These are phyloP conservation scores for Drosophila watanabei DNA, from an alignment of 1,140 invertebrate species.

Conservation along the genomic window DNA sequence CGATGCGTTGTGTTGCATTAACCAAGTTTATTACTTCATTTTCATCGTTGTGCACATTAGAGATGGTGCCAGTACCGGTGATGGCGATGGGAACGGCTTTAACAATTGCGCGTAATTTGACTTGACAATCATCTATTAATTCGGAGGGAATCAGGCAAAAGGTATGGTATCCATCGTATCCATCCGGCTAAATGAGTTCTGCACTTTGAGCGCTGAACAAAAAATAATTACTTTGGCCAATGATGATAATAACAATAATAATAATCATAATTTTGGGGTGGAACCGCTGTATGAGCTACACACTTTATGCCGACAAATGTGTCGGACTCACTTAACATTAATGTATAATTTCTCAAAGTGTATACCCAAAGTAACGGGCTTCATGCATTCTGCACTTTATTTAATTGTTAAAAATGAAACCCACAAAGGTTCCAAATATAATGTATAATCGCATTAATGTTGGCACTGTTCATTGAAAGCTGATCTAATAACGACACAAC, in stretches of 20 bases:
- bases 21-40: conserved; percentile 76
- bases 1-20: conserved; percentile 71
- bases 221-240: neutral
- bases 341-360: neutral
- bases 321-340: neutral
- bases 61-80: conserved; percentile 50
- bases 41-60: conserved; percentile 64
- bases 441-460: conserved; percentile 39
- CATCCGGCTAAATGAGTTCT: conserved; percentile 21
- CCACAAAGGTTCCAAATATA: neutral
- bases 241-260: neutral
- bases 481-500: conserved; percentile 72
- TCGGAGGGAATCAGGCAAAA: conserved; percentile 41
- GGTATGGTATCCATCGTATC: conserved; percentile 1
- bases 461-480: conserved; percentile 56
- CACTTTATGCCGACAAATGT: neutral
- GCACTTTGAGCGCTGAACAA: conserved; percentile 4
- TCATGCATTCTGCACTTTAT: conserved; percentile 7
- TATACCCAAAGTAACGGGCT: neutral
- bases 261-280: conserved; percentile 7
- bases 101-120: conserved; percentile 67
- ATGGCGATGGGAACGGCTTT: conserved; percentile 38
- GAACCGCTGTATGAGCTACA: neutral
- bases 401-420: neutral
- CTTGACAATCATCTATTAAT: conserved; percentile 69